Evolutionary conservation across 2,888 invertebrate genomes (phyloP), one percentile per base, ranked within the genome.

Genomic region (Acronicta aceris): DNA sequence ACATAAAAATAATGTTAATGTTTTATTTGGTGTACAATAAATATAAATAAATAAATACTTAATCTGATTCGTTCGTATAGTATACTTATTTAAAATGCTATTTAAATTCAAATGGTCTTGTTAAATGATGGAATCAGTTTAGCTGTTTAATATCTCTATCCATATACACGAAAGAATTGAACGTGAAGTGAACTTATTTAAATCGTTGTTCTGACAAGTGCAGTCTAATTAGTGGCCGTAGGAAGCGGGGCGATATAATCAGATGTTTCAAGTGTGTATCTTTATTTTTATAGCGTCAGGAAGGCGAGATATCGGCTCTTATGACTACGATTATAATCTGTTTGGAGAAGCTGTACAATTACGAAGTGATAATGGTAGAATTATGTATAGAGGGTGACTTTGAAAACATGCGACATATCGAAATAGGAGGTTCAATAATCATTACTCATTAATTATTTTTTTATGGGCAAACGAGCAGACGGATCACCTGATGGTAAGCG

Each of bases 211-310:
- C 27, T 42, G 48, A 48, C 57, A 46, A 65, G 59, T 50, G 27
- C 51, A 52, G 50, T 46, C 45, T 73, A 73, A 75, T 73, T 65
- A 75, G 53, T 9, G 10, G 17, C 41, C 16, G 64, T 71, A 72
- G 75, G 76, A 75, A 75, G 76, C 61, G 36, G n/a, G n/a, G 27
- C 36, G 75, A 76, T 75, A 52, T 5, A 55, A 76, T 75, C 76
- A 15, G 21, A 54, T 5, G 27, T 45, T 59, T 65, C 43, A 55
- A 59, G 59, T 55, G 33, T 25, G 42, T 62, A 56, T 48, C 42
- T 55, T 61, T 63, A 71, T 71, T 76, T 67, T 71, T 76, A 67
- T 61, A 51, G 57, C 54, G 71, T 68, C 63, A 59, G 33, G 45
- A 50, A 40, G 38, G 16, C 12, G 27, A 55, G 65, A 50, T 71